phyloP scores from a whole-genome alignment of 2,888 invertebrate genomes.

The Lobophora halterata region DNA sequence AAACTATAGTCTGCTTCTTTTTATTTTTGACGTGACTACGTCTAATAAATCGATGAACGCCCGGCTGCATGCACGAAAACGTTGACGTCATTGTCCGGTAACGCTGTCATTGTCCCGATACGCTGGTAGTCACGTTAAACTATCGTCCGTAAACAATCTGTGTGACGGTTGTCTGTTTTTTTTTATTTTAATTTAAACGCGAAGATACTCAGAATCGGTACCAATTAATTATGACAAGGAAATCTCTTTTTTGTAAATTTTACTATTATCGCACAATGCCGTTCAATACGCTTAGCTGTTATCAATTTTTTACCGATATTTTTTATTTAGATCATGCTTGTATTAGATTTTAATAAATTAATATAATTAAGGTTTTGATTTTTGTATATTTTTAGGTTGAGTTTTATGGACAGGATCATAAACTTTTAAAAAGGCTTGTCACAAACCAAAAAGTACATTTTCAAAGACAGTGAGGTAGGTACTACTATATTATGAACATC shows the following conservation, averaged over 20 bases:
- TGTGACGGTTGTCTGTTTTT: no score
- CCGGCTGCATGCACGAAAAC: no score
- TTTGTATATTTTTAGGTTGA: slow-evolving; percentile 30
- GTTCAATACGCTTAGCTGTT: slow-evolving; percentile 59
- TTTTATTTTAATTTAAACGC: not conserved
- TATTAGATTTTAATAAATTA: slow-evolving; percentile 46
- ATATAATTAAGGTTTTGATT: slow-evolving; percentile 47
- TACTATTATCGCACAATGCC: slow-evolving; percentile 57
- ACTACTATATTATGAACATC: no score
- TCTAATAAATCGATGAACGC: no score
- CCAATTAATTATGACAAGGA: slow-evolving; percentile 5
- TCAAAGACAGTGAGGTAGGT: no score
- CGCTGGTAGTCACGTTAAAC: no score
- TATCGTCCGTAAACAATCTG: no score
- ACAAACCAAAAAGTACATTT: no score
- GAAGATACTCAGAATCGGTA: slow-evolving; percentile 4
- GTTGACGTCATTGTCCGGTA: no score
- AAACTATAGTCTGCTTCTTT: no score
- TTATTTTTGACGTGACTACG: no score
- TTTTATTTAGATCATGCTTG: slow-evolving; percentile 36
- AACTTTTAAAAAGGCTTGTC: slow-evolving; percentile 2
- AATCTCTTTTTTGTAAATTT: slow-evolving; percentile 17
- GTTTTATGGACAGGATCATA: slow-evolving; percentile 1
- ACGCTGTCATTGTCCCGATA: no score
- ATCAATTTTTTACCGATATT: slow-evolving; percentile 54